phyloP scores from a whole-genome alignment of 2,113 vertebrate genomes.

The Oxyura jamaicensis region DNA sequence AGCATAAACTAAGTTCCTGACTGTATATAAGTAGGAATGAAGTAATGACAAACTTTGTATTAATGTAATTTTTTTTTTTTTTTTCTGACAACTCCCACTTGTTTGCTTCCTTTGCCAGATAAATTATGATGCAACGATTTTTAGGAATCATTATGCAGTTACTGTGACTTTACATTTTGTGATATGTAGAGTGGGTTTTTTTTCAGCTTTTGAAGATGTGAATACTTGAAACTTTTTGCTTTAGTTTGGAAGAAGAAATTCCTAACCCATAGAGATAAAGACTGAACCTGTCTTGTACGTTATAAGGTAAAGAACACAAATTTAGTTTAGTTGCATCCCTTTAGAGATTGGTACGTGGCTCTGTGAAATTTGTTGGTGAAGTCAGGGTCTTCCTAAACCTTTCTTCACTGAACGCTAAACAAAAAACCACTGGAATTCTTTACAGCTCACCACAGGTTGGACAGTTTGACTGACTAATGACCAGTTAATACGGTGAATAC shows the following conservation, averaged over 20 bases:
- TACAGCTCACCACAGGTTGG: background rate
- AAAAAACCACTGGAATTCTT: background rate
- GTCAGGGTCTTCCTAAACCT: background rate
- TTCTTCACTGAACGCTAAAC: background rate
- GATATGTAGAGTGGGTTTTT: background rate
- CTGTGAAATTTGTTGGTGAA: background rate
- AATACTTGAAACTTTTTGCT: background rate
- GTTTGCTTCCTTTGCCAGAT: background rate
- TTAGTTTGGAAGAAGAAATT: background rate
- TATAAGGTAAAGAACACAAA: background rate
- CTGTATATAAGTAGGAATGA: background rate
- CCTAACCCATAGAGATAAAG: background rate
- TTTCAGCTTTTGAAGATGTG: background rate
- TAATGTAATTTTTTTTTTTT: background rate
- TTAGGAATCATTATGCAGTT: background rate
- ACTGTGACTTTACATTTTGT: accelerated
- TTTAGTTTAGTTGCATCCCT: background rate
- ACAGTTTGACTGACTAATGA: background rate
- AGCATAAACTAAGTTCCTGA: background rate
- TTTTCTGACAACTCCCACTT: background rate
- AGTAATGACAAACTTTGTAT: background rate
- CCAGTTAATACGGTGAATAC: background rate
- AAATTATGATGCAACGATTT: background rate
- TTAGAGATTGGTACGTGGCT: background rate
- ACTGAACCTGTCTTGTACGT: background rate